Evolutionary conservation across 2,888 invertebrate species (phyloP), one percentile per base, ranked within the genome.

Genomic region (Agrilus cyanescens): DNA sequence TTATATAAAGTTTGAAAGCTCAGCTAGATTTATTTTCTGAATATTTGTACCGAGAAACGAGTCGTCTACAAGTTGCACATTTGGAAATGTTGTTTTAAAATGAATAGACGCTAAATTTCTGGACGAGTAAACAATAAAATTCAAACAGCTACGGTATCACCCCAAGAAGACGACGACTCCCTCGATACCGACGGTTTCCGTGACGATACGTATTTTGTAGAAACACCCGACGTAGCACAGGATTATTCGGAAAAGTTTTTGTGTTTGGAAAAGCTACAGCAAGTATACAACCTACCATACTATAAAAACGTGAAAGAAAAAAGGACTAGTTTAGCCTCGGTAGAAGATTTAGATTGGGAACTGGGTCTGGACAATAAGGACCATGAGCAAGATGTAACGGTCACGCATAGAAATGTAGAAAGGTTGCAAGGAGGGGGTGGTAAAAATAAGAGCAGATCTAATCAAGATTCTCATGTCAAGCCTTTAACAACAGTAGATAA

Each of bases 141-240:
- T 25, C 25, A 53, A 56, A 61, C 62, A 62, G 58, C 63, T 51
- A 66, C 66, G 54, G 69, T 67, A 52, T 71, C 71, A 48, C 71
- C 71, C 44, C 71, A 70, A 59, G 71, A 71, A 55, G 71, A 72
- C 61, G 72, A 72, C 57, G 72, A 72, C 54, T 71, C 71, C 38
- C 61, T 72, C 65, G 72, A 71, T 55, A 70, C 70, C 37, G 71
- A 72, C 56, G 71, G 71, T 54, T 72, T 70, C 57, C 69, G 65
- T 52, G 68, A 68, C 56, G 70, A 70, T 51, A 66, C 68, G 50
- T 68, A 62, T 53, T 61, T 69, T 38, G 55, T 69, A 56, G 70
- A 70, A 57, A 70, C 70, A 25, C 69, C 70, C 8, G 67, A 25
- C 25, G 25, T 25, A 25, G 10, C 25, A 25, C 8, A 25, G 25